Conservation (phyloP, 2,113 vertebrate genomes). For the Microcebus tavaratra region DNA sequence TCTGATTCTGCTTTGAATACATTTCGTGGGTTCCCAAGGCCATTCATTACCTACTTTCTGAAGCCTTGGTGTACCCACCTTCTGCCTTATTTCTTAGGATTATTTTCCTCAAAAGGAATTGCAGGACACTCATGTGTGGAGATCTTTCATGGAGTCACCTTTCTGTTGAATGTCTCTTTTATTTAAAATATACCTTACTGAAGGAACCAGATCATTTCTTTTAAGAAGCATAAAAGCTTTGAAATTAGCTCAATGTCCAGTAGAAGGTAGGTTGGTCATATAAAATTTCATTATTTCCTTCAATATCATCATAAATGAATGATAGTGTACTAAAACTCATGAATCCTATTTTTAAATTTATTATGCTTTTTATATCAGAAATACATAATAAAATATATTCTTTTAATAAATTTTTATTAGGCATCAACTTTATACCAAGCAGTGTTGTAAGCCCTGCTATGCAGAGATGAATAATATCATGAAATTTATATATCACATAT, state of each 20-base stretch:
- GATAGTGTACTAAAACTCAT: not conserved
- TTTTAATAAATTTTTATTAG: conserved; percentile 14
- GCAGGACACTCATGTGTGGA: not conserved
- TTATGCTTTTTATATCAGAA: not conserved
- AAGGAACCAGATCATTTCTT: not conserved
- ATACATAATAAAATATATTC: not conserved
- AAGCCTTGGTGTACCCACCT: not conserved
- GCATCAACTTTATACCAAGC: not conserved
- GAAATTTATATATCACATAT: not conserved
- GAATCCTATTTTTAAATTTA: not conserved
- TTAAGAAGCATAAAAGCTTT: not conserved
- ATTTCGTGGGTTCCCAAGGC: not conserved
- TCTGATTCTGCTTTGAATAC: not conserved
- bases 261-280: not conserved
- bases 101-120: not conserved
- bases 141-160: not conserved
- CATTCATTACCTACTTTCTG: not conserved
- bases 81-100: not conserved
- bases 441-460: not conserved
- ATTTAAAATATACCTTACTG: not conserved
- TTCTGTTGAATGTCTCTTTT: not conserved
- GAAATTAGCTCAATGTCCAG: not conserved
- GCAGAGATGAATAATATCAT: not conserved
- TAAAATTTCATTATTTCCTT: not conserved
- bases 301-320: not conserved